phyloP scores from a whole-genome alignment of 2,888 invertebrate genomes.

The Aleiodes alternator region DNA sequence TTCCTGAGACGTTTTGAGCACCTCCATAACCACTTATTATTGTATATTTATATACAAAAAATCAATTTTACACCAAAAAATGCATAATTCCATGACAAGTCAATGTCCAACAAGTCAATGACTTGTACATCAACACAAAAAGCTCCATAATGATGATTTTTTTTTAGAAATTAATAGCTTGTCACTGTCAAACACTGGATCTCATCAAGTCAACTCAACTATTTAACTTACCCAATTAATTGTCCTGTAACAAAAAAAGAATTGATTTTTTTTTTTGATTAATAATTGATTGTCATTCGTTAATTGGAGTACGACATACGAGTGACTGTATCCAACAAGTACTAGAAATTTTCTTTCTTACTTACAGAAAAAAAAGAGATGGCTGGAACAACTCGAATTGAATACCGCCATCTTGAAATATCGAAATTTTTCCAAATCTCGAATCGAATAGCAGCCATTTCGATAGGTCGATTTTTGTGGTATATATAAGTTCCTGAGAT shows the following conservation, averaged over 20 bases:
- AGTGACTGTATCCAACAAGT: constrained; percentile 21
- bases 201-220: not conserved
- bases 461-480: too few relatives aligned
- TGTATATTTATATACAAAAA: not conserved
- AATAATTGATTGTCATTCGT: constrained; percentile 7
- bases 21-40: constrained; percentile 65
- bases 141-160: not conserved
- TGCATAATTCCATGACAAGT: not conserved
- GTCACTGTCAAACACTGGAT: constrained; percentile 25
- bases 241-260: not conserved
- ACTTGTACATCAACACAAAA: not conserved
- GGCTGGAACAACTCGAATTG: too few relatives aligned
- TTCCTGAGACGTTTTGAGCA: constrained; percentile 79
- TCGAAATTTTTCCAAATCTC: too few relatives aligned
- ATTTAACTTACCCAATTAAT: constrained; percentile 2
- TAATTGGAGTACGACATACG: constrained; percentile 14
- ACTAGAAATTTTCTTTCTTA: not conserved
- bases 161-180: constrained; percentile 9
- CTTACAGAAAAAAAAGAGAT: too few relatives aligned
- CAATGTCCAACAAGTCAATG: constrained; percentile 9
- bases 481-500: too few relatives aligned
- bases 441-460: too few relatives aligned
- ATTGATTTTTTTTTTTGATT: not conserved
- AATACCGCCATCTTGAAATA: too few relatives aligned
- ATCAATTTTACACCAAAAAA: not conserved